Conservation (phyloP, 2,888 invertebrate genomes). For the Vesta saturnalis region DNA sequence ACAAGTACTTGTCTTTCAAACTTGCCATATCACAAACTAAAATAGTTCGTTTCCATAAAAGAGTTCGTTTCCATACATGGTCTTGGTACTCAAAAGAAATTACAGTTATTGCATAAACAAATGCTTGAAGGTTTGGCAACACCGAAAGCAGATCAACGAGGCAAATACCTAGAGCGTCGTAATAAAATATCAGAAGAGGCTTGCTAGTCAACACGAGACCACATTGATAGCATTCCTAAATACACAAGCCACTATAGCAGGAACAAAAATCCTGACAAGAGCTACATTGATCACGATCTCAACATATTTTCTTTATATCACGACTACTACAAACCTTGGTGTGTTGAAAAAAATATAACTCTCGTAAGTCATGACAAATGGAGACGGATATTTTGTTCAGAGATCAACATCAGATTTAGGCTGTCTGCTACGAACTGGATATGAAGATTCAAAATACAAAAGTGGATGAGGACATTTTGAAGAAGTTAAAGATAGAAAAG, state of each 20-base stretch:
- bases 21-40: too few species aligned
- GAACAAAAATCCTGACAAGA: neutral
- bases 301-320: neutral
- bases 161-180: neutral
- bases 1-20: too few species aligned
- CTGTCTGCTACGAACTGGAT: neutral
- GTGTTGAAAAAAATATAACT: neutral
- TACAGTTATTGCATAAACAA: too few species aligned
- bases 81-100: neutral
- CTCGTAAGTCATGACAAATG: neutral
- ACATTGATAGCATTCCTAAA: neutral
- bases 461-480: too few species aligned
- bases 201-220: neutral
- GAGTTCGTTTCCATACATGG: neutral
- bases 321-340: too few species aligned
- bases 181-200: neutral
- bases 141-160: too few species aligned
- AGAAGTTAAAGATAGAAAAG: too few species aligned
- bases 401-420: neutral
- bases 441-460: neutral
- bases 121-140: too few species aligned
- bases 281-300: neutral
- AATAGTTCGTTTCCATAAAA: neutral
- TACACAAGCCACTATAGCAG: neutral
- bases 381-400: too few species aligned